A percentile compares a stretch with the other conserved stretches of the same genome.
Conservation (phyloP, 2,113 vertebrate species). For the Forbesichthys agassizii region DNA sequence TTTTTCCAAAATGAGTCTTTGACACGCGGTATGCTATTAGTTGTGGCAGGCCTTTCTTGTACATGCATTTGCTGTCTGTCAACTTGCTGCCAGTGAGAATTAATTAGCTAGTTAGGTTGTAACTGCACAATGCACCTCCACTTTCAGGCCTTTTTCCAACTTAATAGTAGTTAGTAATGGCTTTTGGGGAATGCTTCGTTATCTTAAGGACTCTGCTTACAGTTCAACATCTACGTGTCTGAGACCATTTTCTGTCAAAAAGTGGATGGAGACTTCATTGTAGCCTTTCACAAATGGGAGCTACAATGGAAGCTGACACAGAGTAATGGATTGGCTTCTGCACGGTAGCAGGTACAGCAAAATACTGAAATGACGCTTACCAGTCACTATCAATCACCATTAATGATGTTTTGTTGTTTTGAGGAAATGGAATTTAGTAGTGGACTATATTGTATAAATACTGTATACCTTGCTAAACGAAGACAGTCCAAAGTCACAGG, state of each 20-base stretch:
- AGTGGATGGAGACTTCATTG: constrained; percentile 58
- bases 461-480: constrained; percentile 8
- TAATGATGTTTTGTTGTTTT: constrained; percentile 59
- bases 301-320: constrained; percentile 55
- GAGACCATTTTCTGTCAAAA: background rate
- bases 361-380: constrained; percentile 61
- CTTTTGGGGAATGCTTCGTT: constrained; percentile 6
- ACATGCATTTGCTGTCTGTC: constrained; percentile 27
- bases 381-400: constrained; percentile 69
- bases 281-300: constrained; percentile 61
- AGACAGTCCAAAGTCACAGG: constrained; percentile 7
- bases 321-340: constrained; percentile 67
- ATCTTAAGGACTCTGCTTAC: constrained; percentile 5
- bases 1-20: constrained; percentile 22
- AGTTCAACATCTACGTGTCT: constrained; percentile 14
- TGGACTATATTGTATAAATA: constrained; percentile 18
- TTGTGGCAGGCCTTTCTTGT: constrained; percentile 19
- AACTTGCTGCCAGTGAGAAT: constrained; percentile 13
- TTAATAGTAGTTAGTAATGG: background rate
- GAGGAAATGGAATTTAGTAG: constrained; percentile 51
- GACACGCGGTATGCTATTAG: constrained; percentile 32
- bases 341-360: constrained; percentile 67
- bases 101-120: constrained; percentile 39
- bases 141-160: constrained; percentile 7
- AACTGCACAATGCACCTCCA: constrained; percentile 8